These are phyloP conservation scores for Heliopora coerulea DNA, from an alignment of 92 coral and sea anemone species.

Conservation along the genomic window DNA sequence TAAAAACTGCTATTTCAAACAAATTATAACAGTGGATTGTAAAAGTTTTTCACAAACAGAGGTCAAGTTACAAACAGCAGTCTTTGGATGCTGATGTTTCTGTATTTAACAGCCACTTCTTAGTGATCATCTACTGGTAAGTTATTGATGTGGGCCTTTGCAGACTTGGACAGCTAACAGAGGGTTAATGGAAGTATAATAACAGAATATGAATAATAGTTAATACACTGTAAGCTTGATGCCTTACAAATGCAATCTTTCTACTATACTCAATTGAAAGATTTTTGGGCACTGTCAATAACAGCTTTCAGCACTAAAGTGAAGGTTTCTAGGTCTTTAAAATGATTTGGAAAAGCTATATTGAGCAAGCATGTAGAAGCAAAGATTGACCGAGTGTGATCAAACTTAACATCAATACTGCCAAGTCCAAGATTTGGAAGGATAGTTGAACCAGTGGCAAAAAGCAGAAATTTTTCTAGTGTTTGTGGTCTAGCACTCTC, in stretches of 20 bases:
- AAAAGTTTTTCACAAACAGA: no score
- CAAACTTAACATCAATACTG: constrained; percentile 40
- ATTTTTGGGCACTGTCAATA: constrained; percentile 7
- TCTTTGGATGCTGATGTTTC: no score
- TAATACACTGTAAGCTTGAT: no score
- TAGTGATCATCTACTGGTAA: no score
- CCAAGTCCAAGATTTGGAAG: constrained; percentile 44
- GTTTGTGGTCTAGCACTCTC: constrained; percentile 49
- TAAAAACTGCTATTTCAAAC: no score
- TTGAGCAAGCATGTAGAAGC: constrained; percentile 49
- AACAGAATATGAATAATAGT: no score
- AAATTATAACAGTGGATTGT: no score
- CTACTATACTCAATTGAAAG: constrained; percentile 29
- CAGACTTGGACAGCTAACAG: neutral
- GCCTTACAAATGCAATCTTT: no score
- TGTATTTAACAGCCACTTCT: no score
- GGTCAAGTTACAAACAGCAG: no score
- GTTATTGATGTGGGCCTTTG: no score
- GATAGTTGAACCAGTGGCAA: constrained; percentile 59
- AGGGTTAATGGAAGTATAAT: neutral
- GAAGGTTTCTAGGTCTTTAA: constrained; percentile 48
- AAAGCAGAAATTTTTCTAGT: constrained; percentile 50
- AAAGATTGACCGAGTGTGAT: constrained; percentile 54
- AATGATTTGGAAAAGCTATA: constrained; percentile 46
- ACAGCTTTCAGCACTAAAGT: constrained; percentile 49